phyloP scores from a whole-genome alignment of 2,888 invertebrate genomes.

The Ceriagrion tenellum region DNA sequence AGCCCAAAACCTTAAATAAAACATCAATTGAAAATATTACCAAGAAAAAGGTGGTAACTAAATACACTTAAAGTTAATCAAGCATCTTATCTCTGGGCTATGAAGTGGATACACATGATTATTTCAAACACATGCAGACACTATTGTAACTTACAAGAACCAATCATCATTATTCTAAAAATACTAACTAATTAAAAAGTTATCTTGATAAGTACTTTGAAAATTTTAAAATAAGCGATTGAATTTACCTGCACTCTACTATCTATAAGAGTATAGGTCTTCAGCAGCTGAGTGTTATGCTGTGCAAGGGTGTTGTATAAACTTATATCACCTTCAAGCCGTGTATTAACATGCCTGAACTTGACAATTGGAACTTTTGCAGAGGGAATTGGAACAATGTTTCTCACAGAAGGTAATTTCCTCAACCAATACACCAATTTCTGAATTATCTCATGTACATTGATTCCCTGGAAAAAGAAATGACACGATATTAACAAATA shows the following conservation, averaged over 20 bases:
- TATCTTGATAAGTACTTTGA: too few species aligned
- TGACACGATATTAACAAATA: neutral
- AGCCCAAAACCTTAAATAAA: slow-evolving; percentile 77
- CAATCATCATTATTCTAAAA: too few species aligned
- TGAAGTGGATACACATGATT: too few species aligned
- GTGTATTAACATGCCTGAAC: slow-evolving; percentile 77
- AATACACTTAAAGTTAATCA: too few species aligned
- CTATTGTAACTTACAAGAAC: too few species aligned
- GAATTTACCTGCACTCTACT: slow-evolving; percentile 77
- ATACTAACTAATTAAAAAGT: too few species aligned
- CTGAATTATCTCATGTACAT: slow-evolving; percentile 76
- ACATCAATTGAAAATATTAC: neutral
- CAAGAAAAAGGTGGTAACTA: too few species aligned
- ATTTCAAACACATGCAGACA: too few species aligned
- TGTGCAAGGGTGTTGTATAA: slow-evolving; percentile 81
- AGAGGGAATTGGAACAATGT: slow-evolving; percentile 79
- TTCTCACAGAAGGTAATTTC: slow-evolving; percentile 75
- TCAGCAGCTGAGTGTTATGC: slow-evolving; percentile 80
- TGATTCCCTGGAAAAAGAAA: slow-evolving; percentile 74
- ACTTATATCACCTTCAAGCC: slow-evolving; percentile 82
- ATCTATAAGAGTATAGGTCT: slow-evolving; percentile 79
- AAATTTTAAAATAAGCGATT: neutral
- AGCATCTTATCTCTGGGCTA: too few species aligned
- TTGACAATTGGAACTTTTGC: slow-evolving; percentile 84
- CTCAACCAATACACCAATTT: slow-evolving; percentile 76